Evolutionary conservation across 2,888 invertebrate genomes (phyloP), one percentile per base, ranked within the genome.

Genomic region (Amblyjoppa fuscipennis): DNA sequence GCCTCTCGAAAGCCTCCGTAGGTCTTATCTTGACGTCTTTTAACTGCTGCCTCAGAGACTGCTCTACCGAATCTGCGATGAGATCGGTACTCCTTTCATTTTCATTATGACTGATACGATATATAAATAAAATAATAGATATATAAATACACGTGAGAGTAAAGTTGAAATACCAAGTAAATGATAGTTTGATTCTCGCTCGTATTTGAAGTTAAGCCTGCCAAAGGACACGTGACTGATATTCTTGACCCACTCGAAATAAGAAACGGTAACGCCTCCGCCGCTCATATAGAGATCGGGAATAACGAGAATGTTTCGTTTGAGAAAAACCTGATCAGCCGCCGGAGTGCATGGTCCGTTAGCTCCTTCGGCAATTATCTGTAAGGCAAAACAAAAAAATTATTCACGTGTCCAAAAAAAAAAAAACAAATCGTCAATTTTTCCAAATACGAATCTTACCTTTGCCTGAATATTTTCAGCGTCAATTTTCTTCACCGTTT

Each of bases 211-310:
- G 90, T 96, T 96, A 83, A 98, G 95, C 90, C 98, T 96, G 71
- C 98, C 98, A 92, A 97, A 98, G 91, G 97, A 97, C 85, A 98
- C 98, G 94, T 98, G 98, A 94, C 98, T 98, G 83, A 98, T 95
- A 94, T 98, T 98, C 94, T 98, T 98, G 89, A 98, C 95, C 97
- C 97, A 98, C 94, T 98, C 98, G 94, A 98, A 98, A 95, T 98
- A 98, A 76, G 98, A 98, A 71, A 98, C 98, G 20, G 98, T 98
- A 81, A 98, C 98, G 94, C 98, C 98, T 92, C 98, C 98, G 81
- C 97, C 96, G 93, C 97, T 97, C 85, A 96, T 95, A 88, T 96
- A 96, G 93, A 97, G 94, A 94, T 97, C 98, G n/a, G 98, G 98
- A 87, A 98, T 96, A 85, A 98, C 96, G 75, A 98, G 95, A 87